Percentiles rank a stretch among this genome's conserved stretches.
Conservation (phyloP, 2,113 vertebrate genomes). For the Stigmatopora argus region DNA sequence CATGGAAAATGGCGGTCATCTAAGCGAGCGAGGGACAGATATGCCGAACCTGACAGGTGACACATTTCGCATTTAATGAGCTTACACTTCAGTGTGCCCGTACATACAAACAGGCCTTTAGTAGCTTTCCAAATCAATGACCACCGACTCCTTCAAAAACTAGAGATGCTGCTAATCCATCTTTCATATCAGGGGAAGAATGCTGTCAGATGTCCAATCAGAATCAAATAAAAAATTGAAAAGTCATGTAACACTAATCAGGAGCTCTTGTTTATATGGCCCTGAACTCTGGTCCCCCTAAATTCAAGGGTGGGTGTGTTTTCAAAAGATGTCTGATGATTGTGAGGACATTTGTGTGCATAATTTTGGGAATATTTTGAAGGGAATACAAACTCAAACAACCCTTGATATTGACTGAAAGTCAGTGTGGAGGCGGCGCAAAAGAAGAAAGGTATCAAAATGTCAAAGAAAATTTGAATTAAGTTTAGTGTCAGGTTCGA, state of each 20-base stretch:
- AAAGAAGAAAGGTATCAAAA: too few species aligned
- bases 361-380: too few species aligned
- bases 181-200: constrained; percentile 61
- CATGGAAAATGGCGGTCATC: background rate
- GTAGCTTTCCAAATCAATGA: constrained; percentile 66
- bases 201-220: constrained; percentile 59
- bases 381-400: too few species aligned
- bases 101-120: constrained; percentile 70
- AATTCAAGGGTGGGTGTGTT: constrained; percentile 31
- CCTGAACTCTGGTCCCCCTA: constrained; percentile 58
- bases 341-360: too few species aligned
- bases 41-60: constrained; percentile 37
- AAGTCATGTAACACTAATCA: constrained; percentile 71
- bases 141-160: constrained; percentile 29
- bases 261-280: constrained; percentile 65
- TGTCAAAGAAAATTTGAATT: too few species aligned
- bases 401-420: too few species aligned
- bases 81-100: constrained; percentile 66
- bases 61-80: constrained; percentile 71
- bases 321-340: constrained; percentile 24
- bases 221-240: constrained; percentile 72
- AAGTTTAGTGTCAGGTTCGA: too few species aligned
- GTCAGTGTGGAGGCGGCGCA: too few species aligned
- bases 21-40: background rate
- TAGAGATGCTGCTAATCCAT: constrained; percentile 63